Base-by-base conservation (phyloP, 2,797 vertebrate species). In the Antennarius maculatus region DNA sequence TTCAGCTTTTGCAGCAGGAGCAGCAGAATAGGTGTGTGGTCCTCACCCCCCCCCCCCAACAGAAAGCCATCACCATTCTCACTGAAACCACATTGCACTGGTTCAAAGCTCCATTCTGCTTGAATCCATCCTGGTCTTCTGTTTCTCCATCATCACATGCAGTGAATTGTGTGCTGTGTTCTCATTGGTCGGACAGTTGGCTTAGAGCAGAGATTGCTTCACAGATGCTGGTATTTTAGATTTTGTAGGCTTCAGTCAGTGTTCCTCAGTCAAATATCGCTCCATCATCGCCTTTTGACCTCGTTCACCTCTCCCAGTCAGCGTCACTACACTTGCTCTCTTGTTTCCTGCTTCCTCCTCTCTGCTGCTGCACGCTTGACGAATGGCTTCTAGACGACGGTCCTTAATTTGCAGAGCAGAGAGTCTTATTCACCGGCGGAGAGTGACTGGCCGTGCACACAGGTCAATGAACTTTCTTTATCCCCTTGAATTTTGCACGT, bases 381-480 rank as follows among this genome's bases (percentile, higher is more conserved):
- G 77, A 83, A 7, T 77, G 90, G 91, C 88, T 69, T 80, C 92
- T 71, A 98, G 95, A 93, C 93, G 94, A 65, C 95, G 95, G 60
- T 96, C 96, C 72, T 92, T 98, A 93, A 96, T 94, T 92, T 98
- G 95, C 94, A 96, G 95, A 90, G 94, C 95, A 68, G 96, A 98
- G 92, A 98, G 96, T 89, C 95, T 97, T 50, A 96, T 98, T 87
- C 96, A 97, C 88, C 93, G 95, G 80, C 95, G 95, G 70, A 95
- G 95, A 90, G 95, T 95, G 10, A 93, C 95, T 34, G 95, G 96
- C 81, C 93, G 94, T 49, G 90, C 93, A 11, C 93, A 95, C 91
- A 95, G 94, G 93, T 94, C 84, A 29, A 63, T 2, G 9, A 4
- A 43, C 15, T 54, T 74, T 55, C 6, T 27, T 56, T 23, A n/a